phyloP scores from a whole-genome alignment of 2,888 invertebrate genomes.

The Philopedon plagiatum region DNA sequence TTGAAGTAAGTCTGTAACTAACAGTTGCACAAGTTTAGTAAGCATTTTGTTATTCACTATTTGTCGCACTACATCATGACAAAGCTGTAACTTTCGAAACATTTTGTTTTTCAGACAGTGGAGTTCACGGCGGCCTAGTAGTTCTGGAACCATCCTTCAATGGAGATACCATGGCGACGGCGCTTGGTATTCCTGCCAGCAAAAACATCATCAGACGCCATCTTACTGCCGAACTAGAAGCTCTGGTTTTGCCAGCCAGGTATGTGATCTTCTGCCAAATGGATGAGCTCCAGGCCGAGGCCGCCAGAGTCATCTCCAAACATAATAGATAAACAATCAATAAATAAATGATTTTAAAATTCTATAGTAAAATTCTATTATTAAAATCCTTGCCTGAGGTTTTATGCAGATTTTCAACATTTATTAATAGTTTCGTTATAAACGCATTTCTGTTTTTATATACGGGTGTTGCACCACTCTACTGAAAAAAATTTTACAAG shows the following conservation, averaged over 20 bases:
- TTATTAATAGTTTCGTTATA: not conserved
- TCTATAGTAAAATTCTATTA: constrained; percentile 1
- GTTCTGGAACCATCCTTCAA: constrained; percentile 95
- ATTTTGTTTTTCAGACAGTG: constrained; percentile 79
- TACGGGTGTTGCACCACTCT: not conserved
- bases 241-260: constrained; percentile 94
- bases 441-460: not conserved
- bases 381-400: constrained; percentile 14
- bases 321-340: constrained; percentile 69
- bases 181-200: constrained; percentile 91
- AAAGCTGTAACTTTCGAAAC: too few species aligned
- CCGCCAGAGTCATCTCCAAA: constrained; percentile 78
- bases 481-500: too few species aligned
- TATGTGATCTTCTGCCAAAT: constrained; percentile 89
- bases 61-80: too few species aligned
- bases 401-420: constrained; percentile 26
- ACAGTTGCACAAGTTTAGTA: too few species aligned
- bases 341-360: constrained; percentile 20
- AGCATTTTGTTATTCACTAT: too few species aligned
- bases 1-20: too few species aligned
- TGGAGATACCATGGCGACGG: constrained; percentile 95
- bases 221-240: constrained; percentile 91
- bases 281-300: constrained; percentile 87
- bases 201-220: constrained; percentile 95
- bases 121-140: constrained; percentile 94